Conservation (phyloP, 2,113 vertebrate species). For the Nyctibius bracteatus region DNA sequence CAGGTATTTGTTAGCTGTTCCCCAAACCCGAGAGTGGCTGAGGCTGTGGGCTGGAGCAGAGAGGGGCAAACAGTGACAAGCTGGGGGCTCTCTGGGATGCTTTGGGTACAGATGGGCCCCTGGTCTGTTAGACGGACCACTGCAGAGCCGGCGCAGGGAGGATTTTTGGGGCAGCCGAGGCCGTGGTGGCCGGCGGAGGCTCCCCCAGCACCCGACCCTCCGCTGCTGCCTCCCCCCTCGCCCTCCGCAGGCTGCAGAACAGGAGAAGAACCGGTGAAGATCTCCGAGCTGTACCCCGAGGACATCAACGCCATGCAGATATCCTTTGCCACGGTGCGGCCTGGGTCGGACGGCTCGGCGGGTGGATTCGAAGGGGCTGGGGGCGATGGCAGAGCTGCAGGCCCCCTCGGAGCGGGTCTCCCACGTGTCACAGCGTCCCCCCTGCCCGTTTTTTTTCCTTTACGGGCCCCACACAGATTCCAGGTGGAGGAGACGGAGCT, state of each 20-base stretch:
- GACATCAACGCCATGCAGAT: conserved; percentile 89
- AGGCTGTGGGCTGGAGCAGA: neutral
- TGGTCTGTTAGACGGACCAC: accelerated
- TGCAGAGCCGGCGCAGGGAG: neutral
- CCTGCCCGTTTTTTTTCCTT: conserved; percentile 43
- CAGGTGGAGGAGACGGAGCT: conserved; percentile 76
- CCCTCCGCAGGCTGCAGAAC: conserved; percentile 73
- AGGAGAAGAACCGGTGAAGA: conserved; percentile 56
- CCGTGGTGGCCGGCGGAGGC: accelerated
- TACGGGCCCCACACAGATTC: conserved; percentile 81
- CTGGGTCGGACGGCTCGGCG: accelerated
- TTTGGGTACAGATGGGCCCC: neutral
- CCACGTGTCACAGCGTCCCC: accelerated
- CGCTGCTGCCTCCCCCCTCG: accelerated
- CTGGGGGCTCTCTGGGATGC: neutral
- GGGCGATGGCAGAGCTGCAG: neutral
- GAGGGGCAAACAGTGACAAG: accelerated
- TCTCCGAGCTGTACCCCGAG: conserved; percentile 85
- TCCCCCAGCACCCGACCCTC: neutral
- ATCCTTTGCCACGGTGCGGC: conserved; percentile 73
- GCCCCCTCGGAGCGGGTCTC: neutral
- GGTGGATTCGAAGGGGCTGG: neutral
- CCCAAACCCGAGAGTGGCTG: neutral
- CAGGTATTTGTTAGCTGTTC: accelerated
- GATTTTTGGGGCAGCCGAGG: neutral